Conservation (phyloP, 1,140 invertebrate genomes). For the Luehdorfia chinensis region DNA sequence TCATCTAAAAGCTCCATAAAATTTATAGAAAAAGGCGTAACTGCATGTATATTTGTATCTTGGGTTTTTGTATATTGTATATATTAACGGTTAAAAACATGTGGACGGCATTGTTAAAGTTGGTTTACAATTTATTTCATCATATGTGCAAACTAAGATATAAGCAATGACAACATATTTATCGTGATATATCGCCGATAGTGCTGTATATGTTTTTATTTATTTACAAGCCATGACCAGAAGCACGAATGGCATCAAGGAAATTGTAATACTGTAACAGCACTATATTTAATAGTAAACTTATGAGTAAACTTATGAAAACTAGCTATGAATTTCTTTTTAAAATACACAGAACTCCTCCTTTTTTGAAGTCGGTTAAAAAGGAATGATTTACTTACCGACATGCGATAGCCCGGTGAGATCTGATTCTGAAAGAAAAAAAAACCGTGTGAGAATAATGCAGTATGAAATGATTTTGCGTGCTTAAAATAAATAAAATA, state of each 20-base stretch:
- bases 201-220: neutral
- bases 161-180: neutral
- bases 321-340: no score
- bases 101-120: neutral
- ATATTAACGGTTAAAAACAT: slow-evolving; percentile 8
- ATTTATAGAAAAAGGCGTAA: no score
- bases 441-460: slow-evolving; percentile 37
- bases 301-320: no score
- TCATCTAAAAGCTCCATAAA: no score
- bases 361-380: no score
- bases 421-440: slow-evolving; percentile 79
- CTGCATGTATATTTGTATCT: no score
- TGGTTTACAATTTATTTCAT: slow-evolving; percentile 8
- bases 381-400: slow-evolving; percentile 72
- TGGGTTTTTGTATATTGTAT: slow-evolving; percentile 10
- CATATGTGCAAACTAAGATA: slow-evolving; percentile 4
- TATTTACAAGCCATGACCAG: no score
- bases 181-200: neutral
- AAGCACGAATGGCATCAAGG: no score
- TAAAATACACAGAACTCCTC: no score
- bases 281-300: no score
- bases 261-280: no score
- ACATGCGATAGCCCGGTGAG: slow-evolving; percentile 79
- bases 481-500: slow-evolving; percentile 17
- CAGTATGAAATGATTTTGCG: slow-evolving; percentile 14